These are phyloP conservation scores for Chorisops tibialis DNA, from an alignment of 2,888 invertebrate species.

Conservation along the genomic window DNA sequence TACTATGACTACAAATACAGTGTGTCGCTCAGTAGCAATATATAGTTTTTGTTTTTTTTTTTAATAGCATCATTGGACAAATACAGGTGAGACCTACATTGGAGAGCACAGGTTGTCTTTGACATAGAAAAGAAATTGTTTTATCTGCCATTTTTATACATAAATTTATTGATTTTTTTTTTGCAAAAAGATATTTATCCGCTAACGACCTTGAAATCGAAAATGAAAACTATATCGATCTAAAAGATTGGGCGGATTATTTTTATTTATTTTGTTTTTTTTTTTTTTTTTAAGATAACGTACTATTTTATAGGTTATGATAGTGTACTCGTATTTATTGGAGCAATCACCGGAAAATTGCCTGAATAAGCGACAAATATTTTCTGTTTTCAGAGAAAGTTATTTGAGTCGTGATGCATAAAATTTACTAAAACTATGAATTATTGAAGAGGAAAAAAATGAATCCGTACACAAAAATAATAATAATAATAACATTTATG, in stretches of 20 bases:
- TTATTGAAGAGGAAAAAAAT: neutral
- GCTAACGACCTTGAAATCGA: neutral
- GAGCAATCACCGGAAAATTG: neutral
- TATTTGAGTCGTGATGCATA: constrained; percentile 2
- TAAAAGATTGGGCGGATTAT: too few relatives aligned
- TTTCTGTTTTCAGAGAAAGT: constrained; percentile 3
- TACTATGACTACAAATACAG: too few relatives aligned
- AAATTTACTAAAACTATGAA: neutral
- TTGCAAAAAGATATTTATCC: neutral
- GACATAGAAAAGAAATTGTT: constrained; percentile 20
- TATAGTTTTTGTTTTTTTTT: neutral
- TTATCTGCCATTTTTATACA: neutral
- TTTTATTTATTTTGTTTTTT: too few relatives aligned
- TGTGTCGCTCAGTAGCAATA: too few relatives aligned
- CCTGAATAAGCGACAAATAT: constrained; percentile 2
- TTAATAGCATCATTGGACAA: constrained; percentile 2
- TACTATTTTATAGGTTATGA: too few relatives aligned
- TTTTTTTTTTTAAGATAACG: too few relatives aligned
- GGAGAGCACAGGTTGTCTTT: constrained; percentile 14
- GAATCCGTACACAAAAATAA: neutral
- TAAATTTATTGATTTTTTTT: too few relatives aligned
- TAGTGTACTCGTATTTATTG: too few relatives aligned
- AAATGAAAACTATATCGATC: neutral
- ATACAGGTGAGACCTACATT: constrained; percentile 17
- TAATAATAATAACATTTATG: neutral